phyloP scores from a whole-genome alignment of 2,797 vertebrate species.

The Malurus splendens region DNA sequence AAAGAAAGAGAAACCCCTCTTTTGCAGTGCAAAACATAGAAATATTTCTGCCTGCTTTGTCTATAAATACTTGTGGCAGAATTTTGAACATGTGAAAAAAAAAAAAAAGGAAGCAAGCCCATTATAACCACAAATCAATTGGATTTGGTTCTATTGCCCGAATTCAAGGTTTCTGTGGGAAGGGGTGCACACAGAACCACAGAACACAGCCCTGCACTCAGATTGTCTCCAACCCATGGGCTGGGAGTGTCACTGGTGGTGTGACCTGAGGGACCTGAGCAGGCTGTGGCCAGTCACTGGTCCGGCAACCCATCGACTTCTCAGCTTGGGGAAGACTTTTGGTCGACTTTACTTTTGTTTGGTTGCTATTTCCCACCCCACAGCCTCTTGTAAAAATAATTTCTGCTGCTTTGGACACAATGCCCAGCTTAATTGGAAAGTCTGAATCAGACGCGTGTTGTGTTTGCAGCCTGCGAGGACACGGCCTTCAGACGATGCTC shows the following conservation, averaged over 20 bases:
- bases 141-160: neutral
- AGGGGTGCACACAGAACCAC: neutral
- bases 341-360: conserved; percentile 11
- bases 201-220: neutral
- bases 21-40: neutral
- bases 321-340: neutral
- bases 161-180: neutral
- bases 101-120: neutral
- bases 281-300: fast-evolving
- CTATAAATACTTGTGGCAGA: conserved; percentile 10
- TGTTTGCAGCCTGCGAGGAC: neutral
- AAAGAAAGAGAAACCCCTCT: neutral
- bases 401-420: neutral
- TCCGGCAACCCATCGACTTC: neutral
- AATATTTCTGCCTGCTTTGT: neutral
- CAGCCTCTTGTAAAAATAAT: neutral
- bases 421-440: neutral
- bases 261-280: neutral
- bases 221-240: neutral
- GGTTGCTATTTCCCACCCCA: neutral
- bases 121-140: neutral
- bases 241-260: neutral
- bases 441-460: neutral
- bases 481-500: neutral
- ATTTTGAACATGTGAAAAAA: neutral